phyloP scores from a whole-genome alignment of 2,797 vertebrate genomes.

The Furcifer pardalis region DNA sequence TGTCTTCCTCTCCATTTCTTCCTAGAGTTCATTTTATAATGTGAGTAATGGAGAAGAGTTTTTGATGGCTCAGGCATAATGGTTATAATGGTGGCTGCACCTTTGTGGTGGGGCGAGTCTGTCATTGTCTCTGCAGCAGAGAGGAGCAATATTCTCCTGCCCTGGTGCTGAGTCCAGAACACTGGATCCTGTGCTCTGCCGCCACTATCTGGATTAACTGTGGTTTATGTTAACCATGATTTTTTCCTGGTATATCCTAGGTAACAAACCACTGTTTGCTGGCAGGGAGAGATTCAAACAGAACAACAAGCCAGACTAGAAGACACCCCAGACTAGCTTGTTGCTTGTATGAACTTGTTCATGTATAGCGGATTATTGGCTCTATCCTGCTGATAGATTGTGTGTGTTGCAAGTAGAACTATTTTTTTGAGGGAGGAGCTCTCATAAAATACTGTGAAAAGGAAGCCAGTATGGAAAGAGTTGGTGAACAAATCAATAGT shows the following conservation, averaged over 20 bases:
- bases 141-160: background rate
- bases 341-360: no score
- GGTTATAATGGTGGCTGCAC: background rate
- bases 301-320: no score
- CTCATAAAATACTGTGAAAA: background rate
- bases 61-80: background rate
- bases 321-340: no score
- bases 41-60: background rate
- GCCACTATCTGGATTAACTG: no score
- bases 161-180: background rate
- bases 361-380: background rate
- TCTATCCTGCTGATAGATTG: background rate
- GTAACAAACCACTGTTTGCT: no score
- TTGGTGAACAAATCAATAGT: background rate
- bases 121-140: background rate
- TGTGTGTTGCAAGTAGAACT: background rate
- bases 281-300: no score
- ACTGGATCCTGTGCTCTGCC: background rate
- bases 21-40: background rate
- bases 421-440: background rate
- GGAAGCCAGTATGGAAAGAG: no score
- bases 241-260: no score
- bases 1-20: background rate
- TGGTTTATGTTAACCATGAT: background rate
- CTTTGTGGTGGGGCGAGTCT: background rate